Base-by-base conservation (phyloP, 2,113 vertebrate genomes). In the Phodopus roborovskii region DNA sequence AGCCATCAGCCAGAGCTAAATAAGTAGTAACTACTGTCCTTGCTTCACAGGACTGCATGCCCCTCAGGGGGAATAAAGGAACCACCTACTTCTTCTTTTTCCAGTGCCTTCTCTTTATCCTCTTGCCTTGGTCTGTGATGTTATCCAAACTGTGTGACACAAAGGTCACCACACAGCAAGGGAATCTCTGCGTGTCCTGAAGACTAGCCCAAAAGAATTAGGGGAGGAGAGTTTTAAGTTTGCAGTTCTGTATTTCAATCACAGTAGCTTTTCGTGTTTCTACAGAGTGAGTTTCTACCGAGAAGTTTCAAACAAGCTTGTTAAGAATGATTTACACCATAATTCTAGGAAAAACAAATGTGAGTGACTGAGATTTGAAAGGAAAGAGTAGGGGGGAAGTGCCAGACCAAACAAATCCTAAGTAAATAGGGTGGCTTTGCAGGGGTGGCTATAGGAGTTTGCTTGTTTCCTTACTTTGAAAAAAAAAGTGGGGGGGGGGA, bases 291-390 rank as follows among this genome's bases (percentile, higher is more conserved):
- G 94, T 84, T 84, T 84, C 81, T 64, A 84, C 81, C 30, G 81
- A 91, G 86, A 96, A 95, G 87, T 91, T 96, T 94, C 93, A 88
- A 95, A 91, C 93, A 83, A 96, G 92, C 95, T 97, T 97, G 70
- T 97, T 96, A 98, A 96, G 95, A 97, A 98, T 95, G 58, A 91
- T 96, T 60, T 93, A 96, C 97, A 96, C 68, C 95, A 92, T 92
- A 85, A 97, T 97, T 97, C 98, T 90, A 97, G 95, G 96, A 92
- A 94, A 88, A 79, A 96, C 88, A 96, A 81, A 98, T 97, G 77
- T 96, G 68, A 93, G 96, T 96, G 86, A 42, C 88, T 97, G 94
- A 96, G 97, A 95, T 90, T 96, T 96, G 96, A 97, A 97, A 98
- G 90, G 94, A 96, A 95, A 96, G 94, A 94, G 42, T 90, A 66